Evolutionary conservation across 2,888 invertebrate genomes (phyloP).

Genomic region (Dryobota labecula): DNA sequence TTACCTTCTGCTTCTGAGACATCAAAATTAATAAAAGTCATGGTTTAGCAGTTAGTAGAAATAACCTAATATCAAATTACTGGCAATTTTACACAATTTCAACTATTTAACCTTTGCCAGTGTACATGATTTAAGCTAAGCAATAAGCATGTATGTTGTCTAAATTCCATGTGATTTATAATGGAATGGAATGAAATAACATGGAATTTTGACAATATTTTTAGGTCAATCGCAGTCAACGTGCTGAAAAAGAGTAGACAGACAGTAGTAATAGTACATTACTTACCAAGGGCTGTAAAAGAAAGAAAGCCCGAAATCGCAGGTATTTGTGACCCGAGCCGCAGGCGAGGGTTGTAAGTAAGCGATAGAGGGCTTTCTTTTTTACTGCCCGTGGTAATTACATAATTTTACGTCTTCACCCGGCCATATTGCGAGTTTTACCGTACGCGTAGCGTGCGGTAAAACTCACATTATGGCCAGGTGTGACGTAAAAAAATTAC

Average conservation of each 20-base stretch:
- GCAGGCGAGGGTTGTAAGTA: no score
- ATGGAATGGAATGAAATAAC: not conserved
- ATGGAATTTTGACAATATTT: not conserved
- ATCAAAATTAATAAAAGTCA: conserved; percentile 37
- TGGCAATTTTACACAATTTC: not conserved
- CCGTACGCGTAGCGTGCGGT: no score
- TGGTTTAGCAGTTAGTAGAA: conserved; percentile 16
- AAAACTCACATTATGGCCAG: no score
- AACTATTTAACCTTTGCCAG: not conserved
- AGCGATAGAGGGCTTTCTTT: no score
- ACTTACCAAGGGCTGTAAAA: no score
- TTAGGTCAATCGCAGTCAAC: not conserved
- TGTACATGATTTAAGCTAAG: not conserved
- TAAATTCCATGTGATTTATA: no score
- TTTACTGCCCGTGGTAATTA: no score
- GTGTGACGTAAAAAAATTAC: conserved; percentile 27
- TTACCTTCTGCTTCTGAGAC: conserved; percentile 1
- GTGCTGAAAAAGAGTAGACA: not conserved
- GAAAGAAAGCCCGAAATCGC: no score
- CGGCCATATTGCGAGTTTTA: no score
- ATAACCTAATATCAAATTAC: conserved; percentile 4
- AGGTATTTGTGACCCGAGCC: no score
- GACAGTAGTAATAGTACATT: not conserved
- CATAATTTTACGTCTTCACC: no score
- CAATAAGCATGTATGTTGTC: no score